Conservation (phyloP, 2,797 vertebrate species). For the Notoglanidium macrostoma region DNA sequence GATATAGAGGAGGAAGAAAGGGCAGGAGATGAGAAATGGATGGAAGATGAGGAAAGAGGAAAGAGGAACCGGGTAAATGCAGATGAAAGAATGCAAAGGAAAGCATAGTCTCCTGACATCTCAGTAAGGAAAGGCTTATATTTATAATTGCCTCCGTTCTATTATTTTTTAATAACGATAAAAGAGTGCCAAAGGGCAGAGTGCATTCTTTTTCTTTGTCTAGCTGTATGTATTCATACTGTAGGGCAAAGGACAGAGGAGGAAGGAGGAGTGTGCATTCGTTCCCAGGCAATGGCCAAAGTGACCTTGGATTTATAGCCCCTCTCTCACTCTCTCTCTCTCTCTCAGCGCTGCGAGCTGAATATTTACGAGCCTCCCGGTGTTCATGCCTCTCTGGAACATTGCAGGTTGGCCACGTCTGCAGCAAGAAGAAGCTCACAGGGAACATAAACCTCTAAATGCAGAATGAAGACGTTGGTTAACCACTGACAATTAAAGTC, state of each 20-base stretch:
- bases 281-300: slow-evolving; percentile 56
- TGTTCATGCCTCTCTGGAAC: slow-evolving; percentile 59
- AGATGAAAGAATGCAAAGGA: neutral
- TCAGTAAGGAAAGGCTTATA: slow-evolving; percentile 33
- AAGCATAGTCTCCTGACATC: slow-evolving; percentile 37
- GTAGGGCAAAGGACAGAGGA: slow-evolving; percentile 2
- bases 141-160: slow-evolving; percentile 29
- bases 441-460: slow-evolving; percentile 50
- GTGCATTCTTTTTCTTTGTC: slow-evolving; percentile 18
- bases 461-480: slow-evolving; percentile 46
- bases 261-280: slow-evolving; percentile 22
- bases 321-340: slow-evolving; percentile 13
- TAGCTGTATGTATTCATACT: slow-evolving; percentile 7
- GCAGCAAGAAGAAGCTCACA: slow-evolving; percentile 30
- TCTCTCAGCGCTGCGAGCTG: slow-evolving; percentile 39
- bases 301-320: slow-evolving; percentile 66
- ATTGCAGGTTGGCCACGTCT: slow-evolving; percentile 59
- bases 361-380: slow-evolving; percentile 63
- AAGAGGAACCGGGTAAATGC: neutral
- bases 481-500: slow-evolving; percentile 45
- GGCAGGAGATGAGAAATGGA: slow-evolving; percentile 28
- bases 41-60: slow-evolving; percentile 2
- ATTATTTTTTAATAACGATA: neutral
- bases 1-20: slow-evolving; percentile 48
- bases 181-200: neutral